Percentiles rank a stretch among this genome's conserved stretches.
These are phyloP conservation scores for Dorcus parallelipipedus DNA, from an alignment of 2,888 invertebrate genomes.

Conservation along the genomic window DNA sequence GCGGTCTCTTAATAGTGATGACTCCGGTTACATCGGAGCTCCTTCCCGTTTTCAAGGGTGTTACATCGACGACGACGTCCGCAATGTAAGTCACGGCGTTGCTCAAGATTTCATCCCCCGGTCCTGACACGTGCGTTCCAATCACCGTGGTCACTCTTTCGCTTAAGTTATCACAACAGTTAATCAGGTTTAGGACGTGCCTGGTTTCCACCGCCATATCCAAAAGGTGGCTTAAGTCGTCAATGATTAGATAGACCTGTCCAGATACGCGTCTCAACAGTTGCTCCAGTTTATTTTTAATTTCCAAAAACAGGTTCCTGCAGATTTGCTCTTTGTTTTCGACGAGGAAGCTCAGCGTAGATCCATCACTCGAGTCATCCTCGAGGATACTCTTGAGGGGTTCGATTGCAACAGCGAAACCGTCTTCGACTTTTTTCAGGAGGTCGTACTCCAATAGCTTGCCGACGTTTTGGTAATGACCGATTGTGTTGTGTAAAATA, in stretches of 20 bases:
- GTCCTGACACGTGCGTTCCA: constrained; percentile 57
- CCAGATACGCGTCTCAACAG: constrained; percentile 20
- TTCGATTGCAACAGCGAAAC: constrained; percentile 54
- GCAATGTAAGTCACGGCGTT: constrained; percentile 63
- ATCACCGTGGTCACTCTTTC: constrained; percentile 54
- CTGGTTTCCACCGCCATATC: constrained; percentile 58
- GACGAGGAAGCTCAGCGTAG: background rate
- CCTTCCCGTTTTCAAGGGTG: constrained; percentile 67
- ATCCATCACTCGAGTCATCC: constrained; percentile 37
- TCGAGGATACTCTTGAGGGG: constrained; percentile 52
- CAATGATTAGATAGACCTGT: constrained; percentile 57
- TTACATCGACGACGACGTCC: constrained; percentile 60
- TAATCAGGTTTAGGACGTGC: constrained; percentile 54
- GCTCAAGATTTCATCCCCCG: constrained; percentile 53
- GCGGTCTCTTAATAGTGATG: constrained; percentile 53
- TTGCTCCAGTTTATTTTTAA: constrained; percentile 18
- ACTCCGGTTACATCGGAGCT: constrained; percentile 72
- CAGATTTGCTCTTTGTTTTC: background rate
- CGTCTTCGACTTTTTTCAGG: constrained; percentile 50
- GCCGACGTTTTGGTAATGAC: constrained; percentile 72
- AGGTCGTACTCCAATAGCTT: constrained; percentile 72
- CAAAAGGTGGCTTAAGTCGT: constrained; percentile 69
- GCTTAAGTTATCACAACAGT: constrained; percentile 46
- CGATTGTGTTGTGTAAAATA: constrained; percentile 66
- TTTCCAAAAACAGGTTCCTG: background rate